Base-by-base conservation (phyloP, 2,113 vertebrate genomes). In the Apus apus region DNA sequence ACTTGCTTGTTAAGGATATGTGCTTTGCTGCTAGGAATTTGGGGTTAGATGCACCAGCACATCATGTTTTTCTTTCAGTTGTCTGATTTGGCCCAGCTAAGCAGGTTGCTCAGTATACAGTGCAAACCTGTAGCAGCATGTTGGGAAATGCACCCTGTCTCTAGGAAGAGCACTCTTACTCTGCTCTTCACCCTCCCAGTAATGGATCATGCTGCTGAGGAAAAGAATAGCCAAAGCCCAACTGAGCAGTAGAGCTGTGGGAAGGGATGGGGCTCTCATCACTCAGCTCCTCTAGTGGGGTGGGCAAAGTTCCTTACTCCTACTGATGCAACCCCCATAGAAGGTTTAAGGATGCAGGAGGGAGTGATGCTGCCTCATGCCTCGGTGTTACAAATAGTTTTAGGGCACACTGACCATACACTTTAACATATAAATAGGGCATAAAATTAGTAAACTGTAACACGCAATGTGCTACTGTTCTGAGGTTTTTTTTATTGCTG, bases 221-320 rank as follows among this genome's bases (percentile, higher is more conserved):
- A 81, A 21, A 34, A 61, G 29, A 78, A 26, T 12, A 58, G 25
- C 30, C 51, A 18, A 15, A 58, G 43, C 21, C 15, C 5, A 0
- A 1, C 18, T 10, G 25, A 65, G 48, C 27, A 58, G 16, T 26
- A 18, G 60, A 45, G 25, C 36, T 71, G 48, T 3, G 6, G 53
- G 30, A 66, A 72, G 11, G 9, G 34, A 43, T 1, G 1, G 38
- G 21, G 30, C 8, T 36, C 10, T 54, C 43, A 40, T 76, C 5
- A 4, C 25, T 18, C 5, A 18, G 29, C 29, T 26, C 13, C 21
- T 43, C 34, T 26, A 38, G 4, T 20, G 4, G 2, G 1, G 9
- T 27, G 19, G 18, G 5, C 22, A 36, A 61, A 25, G 19, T 40
- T 58, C 34, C 26, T 15, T 54, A 7, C 22, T 43, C 18, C 38